A percentile compares a stretch with the other conserved stretches of the same genome.
These are phyloP conservation scores for Leptoteleia sp. DNA, from an alignment of 1,140 invertebrate genomes.

Conservation along the genomic window DNA sequence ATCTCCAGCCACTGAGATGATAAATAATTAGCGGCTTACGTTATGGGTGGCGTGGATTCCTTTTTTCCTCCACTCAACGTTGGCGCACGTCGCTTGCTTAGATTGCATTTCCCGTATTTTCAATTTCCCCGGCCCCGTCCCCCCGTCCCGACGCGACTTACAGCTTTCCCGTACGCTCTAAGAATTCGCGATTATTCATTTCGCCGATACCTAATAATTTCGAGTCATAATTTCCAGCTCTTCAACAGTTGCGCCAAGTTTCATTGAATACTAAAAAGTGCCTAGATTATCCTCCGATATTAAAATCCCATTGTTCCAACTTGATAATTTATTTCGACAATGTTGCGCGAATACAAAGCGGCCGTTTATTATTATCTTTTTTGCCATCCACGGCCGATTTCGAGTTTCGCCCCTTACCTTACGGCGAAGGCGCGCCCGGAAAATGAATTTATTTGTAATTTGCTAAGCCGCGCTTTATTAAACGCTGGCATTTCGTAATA, in stretches of 20 bases:
- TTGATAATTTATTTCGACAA: slow-evolving; percentile 45
- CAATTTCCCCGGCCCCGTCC: slow-evolving; percentile 42
- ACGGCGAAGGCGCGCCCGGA: too few relatives aligned
- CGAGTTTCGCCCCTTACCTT: slow-evolving; percentile 6
- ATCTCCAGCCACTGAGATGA: too few relatives aligned
- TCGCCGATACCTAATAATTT: slow-evolving; percentile 60
- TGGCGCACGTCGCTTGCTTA: slow-evolving; percentile 33
- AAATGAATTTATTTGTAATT: background rate
- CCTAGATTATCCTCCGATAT: slow-evolving; percentile 53
- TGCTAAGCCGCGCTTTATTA: too few relatives aligned
- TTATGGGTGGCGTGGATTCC: slow-evolving; percentile 24
- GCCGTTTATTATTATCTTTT: slow-evolving; percentile 14
- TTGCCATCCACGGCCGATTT: background rate
- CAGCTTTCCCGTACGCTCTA: slow-evolving; percentile 43
- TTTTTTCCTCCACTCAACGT: slow-evolving; percentile 31
- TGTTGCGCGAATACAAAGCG: slow-evolving; percentile 17
- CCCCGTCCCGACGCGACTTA: slow-evolving; percentile 38
- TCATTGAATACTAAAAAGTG: slow-evolving; percentile 53
- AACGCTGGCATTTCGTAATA: too few relatives aligned
- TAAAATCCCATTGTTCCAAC: slow-evolving; percentile 55
- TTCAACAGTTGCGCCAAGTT: slow-evolving; percentile 51
- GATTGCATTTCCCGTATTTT: slow-evolving; percentile 57
- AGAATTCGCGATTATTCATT: slow-evolving; percentile 60
- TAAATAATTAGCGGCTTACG: slow-evolving; percentile 64
- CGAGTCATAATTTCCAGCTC: slow-evolving; percentile 40